Evolutionary conservation across 2,113 vertebrate genomes (phyloP), one percentile per base, ranked within the genome.

Genomic region (Tupaia chinensis): DNA sequence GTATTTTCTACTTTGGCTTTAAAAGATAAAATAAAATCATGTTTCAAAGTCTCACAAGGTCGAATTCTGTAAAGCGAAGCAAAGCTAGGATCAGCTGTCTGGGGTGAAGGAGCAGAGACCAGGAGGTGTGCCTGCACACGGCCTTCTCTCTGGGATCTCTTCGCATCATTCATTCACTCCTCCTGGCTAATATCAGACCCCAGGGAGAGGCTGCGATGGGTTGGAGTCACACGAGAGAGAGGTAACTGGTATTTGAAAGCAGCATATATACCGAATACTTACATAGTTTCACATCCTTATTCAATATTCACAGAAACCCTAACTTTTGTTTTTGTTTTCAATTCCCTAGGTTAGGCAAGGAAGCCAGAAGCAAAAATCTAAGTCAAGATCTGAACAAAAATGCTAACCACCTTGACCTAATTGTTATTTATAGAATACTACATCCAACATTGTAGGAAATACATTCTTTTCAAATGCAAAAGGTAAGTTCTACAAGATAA

Each of bases 321-420:
- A 29, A 68, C 22, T 60, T 93, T 91, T 65, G 27, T 53, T 80
- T 93, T 91, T 80, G 10, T 56, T 93, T 84, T 96, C 34, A 82
- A 27, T 53, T 77, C 4, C 25, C 61, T 87, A n/a, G 5, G 63
- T 20, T n/a, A 91, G 22, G 54, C 14, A 73, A 94, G 58, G 22
- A 95, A 79, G 86, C 9, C 74, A 69, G 79, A 94, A 95, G 34
- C n/a, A 81, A 95, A 95, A 86, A 4, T 81, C n/a, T 23, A 32
- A 95, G 13, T 93, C 25, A 78, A 32, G 70, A 84, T 78, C 58
- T 94, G 27, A 81, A 91, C 81, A 89, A 77, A 60, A 79, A 76
- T 60, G 34, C n/a, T 27, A 58, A 61, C 58, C 66, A 78, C 65
- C 34, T 72, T 86, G 86, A 86, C 60, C 86, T 77, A 78, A 17